These are phyloP conservation scores for Neodiprion pinetum DNA, from an alignment of 1,140 invertebrate species.

Conservation along the genomic window DNA sequence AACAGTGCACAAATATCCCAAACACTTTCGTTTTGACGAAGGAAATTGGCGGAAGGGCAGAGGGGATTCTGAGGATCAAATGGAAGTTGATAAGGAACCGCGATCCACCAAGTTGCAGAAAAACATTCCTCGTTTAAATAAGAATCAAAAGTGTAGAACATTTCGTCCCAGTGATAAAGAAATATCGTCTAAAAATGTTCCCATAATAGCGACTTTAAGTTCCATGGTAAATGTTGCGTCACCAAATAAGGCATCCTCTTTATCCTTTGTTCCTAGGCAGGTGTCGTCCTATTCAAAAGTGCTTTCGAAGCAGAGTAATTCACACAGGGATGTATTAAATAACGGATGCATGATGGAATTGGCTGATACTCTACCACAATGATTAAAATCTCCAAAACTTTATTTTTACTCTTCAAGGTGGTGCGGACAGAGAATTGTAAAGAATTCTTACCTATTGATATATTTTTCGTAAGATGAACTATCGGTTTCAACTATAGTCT, in stretches of 20 bases:
- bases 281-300: slow-evolving; percentile 43
- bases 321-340: slow-evolving; percentile 43
- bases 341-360: slow-evolving; percentile 50
- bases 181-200: not conserved
- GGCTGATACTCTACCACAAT: slow-evolving; percentile 41
- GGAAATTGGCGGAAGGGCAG: slow-evolving; percentile 32
- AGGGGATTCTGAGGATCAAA: slow-evolving; percentile 25
- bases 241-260: slow-evolving; percentile 28
- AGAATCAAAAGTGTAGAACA: slow-evolving; percentile 45
- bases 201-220: not conserved
- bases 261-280: slow-evolving; percentile 53
- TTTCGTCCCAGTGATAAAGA: slow-evolving; percentile 27
- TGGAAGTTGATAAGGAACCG: slow-evolving; percentile 35
- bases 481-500: too few relatives aligned
- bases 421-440: not conserved
- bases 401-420: not conserved
- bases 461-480: too few relatives aligned
- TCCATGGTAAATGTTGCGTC: not conserved
- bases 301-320: slow-evolving; percentile 40
- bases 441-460: not conserved
- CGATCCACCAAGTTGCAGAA: slow-evolving; percentile 13
- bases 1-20: slow-evolving; percentile 68
- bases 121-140: slow-evolving; percentile 31
- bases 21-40: slow-evolving; percentile 68
- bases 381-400: not conserved